These are phyloP conservation scores for Ptychobarbus kaznakovi DNA, from an alignment of 2,797 vertebrate species.

Conservation along the genomic window DNA sequence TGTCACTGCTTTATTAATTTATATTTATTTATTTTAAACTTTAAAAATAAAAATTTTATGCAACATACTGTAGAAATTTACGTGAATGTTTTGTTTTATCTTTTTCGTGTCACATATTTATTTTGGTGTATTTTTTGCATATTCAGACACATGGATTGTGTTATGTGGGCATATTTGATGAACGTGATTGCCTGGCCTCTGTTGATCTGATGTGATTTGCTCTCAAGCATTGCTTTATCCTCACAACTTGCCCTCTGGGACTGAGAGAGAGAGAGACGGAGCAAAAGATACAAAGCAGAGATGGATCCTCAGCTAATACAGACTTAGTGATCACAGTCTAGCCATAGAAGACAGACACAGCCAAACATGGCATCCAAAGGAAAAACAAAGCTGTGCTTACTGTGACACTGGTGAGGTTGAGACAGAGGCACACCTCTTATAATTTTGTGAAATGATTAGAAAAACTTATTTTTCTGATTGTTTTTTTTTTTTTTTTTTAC, in stretches of 20 bases:
- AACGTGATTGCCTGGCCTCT: constrained; percentile 44
- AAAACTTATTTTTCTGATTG: neutral
- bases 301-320: constrained; percentile 6
- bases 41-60: neutral
- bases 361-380: neutral
- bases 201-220: constrained; percentile 35
- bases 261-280: neutral
- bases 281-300: neutral
- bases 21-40: neutral
- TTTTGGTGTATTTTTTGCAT: neutral
- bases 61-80: neutral
- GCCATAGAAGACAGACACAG: constrained; percentile 11
- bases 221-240: constrained; percentile 20
- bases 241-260: constrained; percentile 26
- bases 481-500: neutral
- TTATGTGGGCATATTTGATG: constrained; percentile 24
- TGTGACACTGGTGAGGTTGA: neutral
- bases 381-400: neutral
- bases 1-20: neutral
- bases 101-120: neutral
- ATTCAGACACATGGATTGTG: neutral
- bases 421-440: neutral
- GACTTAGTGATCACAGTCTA: constrained; percentile 15
- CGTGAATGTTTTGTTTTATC: neutral
- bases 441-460: neutral